Evolutionary conservation across 2,888 invertebrate species (phyloP), one percentile per base, ranked within the genome.

Genomic region (Bugulina stolonifera): DNA sequence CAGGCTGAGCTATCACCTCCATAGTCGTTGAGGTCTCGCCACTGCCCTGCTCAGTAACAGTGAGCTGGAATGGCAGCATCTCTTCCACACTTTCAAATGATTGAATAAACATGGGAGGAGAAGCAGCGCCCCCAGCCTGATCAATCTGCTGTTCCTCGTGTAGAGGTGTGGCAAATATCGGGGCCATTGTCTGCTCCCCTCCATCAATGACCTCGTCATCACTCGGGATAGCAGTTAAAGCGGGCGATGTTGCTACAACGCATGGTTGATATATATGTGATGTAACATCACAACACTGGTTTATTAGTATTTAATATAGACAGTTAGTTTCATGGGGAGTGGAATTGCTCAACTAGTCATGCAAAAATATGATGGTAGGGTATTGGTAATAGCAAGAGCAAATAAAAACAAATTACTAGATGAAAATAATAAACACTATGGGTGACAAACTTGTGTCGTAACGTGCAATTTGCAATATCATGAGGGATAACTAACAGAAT

Each of bases 61-160:
- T 64, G 22, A 64, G 27, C 64, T 64, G 64, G 32, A 64, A 64
- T 32, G 64, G 64, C 32, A 64, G 32, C n/a, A 32, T 32, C 34
- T 64, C 64, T 34, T 64, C 64, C 14, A 27, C 32, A n/a, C 29
- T 64, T 32, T 64, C 64, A 27, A 64, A 64, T n/a, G 64, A 32
- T 64, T 64, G 64, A 64, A 64, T 34, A 64, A 64, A 64, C n/a
- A 64, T 32, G 18, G 64, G 64, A 10, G 64, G 10, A 32, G 32
- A 32, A 27, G 32, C 32, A 23, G 55, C 55, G 22, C 55, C 55
- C 14, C 27, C 57, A 57, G 57, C 57, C 5, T 18, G 5, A 25
- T n/a, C 23, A n/a, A 57, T 5, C 22, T 57, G n/a, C 3, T 5
- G 14, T 14, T 64, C 64, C 32, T 64, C 64, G n/a, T 64, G 64